Evolutionary conservation across 1,140 invertebrate species (phyloP).

Genomic region (Branchinecta lynchi): DNA sequence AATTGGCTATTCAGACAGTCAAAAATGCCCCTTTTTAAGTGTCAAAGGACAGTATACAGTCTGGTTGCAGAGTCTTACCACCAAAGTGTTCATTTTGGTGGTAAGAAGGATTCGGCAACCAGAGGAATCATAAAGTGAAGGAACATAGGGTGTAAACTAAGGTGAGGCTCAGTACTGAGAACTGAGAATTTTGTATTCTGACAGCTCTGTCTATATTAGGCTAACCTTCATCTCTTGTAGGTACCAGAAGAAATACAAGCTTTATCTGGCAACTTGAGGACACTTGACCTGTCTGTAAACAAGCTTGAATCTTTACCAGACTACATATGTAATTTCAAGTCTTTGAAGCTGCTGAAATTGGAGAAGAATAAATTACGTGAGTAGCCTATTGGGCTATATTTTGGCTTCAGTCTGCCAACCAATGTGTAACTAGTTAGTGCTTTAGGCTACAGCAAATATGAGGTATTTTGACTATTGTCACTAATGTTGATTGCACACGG

Average conservation of each 20-base stretch:
- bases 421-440: no score
- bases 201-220: conserved; percentile 35
- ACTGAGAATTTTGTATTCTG: neutral
- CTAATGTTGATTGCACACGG: no score
- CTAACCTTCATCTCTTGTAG: conserved; percentile 36
- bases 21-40: no score
- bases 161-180: neutral
- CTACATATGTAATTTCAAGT: conserved; percentile 57
- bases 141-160: no score
- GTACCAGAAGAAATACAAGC: conserved; percentile 34
- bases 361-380: conserved; percentile 36
- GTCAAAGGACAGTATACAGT: no score
- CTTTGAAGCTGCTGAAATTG: conserved; percentile 68
- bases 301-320: conserved; percentile 58
- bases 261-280: conserved; percentile 51
- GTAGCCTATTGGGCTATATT: conserved; percentile 24
- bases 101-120: no score
- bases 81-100: no score
- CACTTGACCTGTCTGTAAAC: conserved; percentile 80
- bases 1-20: no score
- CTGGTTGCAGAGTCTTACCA: no score
- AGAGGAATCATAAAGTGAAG: no score
- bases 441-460: no score
- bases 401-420: neutral
- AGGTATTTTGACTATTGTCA: no score